A percentile compares a stretch with the other conserved stretches of the same genome.
These are phyloP conservation scores for Zophobas atratus DNA, from an alignment of 1,140 invertebrate genomes.

Conservation along the genomic window DNA sequence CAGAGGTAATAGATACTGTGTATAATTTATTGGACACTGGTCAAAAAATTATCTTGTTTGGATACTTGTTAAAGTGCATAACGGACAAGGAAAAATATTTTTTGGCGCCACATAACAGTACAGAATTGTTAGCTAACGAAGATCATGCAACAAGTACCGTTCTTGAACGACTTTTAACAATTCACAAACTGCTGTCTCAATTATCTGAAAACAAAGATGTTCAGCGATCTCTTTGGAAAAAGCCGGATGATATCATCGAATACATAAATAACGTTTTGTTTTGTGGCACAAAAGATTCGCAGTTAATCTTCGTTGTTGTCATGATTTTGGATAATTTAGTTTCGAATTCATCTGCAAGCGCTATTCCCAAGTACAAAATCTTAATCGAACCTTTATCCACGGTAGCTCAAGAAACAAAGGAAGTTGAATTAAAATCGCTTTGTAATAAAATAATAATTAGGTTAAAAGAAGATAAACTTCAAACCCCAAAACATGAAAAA, in stretches of 20 bases:
- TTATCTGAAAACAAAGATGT: slow-evolving; percentile 66
- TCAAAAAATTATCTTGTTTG: slow-evolving; percentile 38
- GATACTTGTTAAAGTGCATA: slow-evolving; percentile 45
- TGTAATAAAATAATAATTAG: slow-evolving; percentile 55
- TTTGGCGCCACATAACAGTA: slow-evolving; percentile 28
- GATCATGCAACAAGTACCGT: slow-evolving; percentile 51
- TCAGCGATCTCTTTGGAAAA: slow-evolving; percentile 63
- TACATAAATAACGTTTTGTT: slow-evolving; percentile 61
- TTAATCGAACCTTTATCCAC: slow-evolving; percentile 54
- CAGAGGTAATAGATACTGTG: slow-evolving; percentile 10
- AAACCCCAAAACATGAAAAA: slow-evolving; percentile 53
- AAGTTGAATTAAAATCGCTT: slow-evolving; percentile 58
- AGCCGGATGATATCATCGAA: slow-evolving; percentile 62
- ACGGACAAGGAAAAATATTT: slow-evolving; percentile 47
- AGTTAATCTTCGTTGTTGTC: slow-evolving; percentile 68
- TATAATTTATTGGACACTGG: slow-evolving; percentile 9
- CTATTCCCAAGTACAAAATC: slow-evolving; percentile 52
- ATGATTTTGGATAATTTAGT: slow-evolving; percentile 70
- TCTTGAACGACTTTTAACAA: slow-evolving; percentile 57
- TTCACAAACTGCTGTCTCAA: slow-evolving; percentile 60
- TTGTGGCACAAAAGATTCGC: slow-evolving; percentile 58
- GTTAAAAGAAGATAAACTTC: slow-evolving; percentile 47
- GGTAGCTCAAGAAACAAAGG: slow-evolving; percentile 57
- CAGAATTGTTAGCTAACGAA: slow-evolving; percentile 54
- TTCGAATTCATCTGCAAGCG: slow-evolving; percentile 53